Percentiles rank a stretch among this genome's conserved stretches.
phyloP scores from a whole-genome alignment of 2,113 vertebrate genomes.

The Casuarius casuarius region DNA sequence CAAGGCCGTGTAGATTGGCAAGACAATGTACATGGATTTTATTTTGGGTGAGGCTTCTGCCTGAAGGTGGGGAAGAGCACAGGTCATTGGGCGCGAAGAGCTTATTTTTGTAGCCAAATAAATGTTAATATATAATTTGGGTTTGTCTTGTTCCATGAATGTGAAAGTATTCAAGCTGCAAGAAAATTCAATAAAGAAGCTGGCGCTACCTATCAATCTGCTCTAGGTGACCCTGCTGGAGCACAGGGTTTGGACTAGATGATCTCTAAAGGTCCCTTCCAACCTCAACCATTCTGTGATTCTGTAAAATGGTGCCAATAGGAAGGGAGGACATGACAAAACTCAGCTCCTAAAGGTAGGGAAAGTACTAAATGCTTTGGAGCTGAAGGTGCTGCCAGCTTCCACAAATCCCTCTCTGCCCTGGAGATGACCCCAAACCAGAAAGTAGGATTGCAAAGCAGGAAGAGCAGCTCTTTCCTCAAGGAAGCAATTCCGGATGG shows the following conservation, averaged over 20 bases:
- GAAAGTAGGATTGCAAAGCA: neutral
- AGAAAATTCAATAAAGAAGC: neutral
- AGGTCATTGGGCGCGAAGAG: neutral
- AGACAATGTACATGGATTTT: neutral
- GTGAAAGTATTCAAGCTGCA: neutral
- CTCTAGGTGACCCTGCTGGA: neutral
- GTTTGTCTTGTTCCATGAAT: neutral
- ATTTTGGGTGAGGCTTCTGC: neutral
- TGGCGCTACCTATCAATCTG: neutral
- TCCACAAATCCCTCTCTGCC: neutral
- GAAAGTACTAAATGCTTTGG: neutral
- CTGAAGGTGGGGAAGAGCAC: neutral
- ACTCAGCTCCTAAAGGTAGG: neutral
- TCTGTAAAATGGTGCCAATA: neutral
- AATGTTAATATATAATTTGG: neutral
- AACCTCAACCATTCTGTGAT: neutral
- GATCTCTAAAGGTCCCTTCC: neutral
- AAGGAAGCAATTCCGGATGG: fast-evolving
- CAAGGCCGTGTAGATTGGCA: neutral
- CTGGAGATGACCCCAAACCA: neutral
- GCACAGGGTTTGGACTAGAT: neutral
- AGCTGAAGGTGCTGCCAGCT: neutral
- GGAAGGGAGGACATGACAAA: neutral
- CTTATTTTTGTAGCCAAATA: neutral
- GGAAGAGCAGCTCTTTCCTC: neutral